Percentiles rank a stretch among this genome's conserved stretches.
phyloP scores from a whole-genome alignment of 2,888 invertebrate genomes.

The Thecophora atra region DNA sequence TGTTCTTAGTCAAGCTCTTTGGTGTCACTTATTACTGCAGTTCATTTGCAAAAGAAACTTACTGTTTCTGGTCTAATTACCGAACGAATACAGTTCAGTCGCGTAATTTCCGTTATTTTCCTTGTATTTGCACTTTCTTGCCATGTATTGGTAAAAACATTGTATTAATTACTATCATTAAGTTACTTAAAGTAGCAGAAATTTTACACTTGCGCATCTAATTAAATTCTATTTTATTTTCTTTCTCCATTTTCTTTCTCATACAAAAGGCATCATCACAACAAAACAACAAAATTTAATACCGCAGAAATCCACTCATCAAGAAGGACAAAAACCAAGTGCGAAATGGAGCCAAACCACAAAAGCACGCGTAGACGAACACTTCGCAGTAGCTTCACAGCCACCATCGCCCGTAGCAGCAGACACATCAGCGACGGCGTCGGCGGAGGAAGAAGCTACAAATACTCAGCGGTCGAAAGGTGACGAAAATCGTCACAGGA shows the following conservation, averaged over 20 bases:
- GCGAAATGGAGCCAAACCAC: conserved; percentile 29
- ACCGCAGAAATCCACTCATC: conserved; percentile 39
- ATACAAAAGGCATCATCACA: conserved; percentile 58
- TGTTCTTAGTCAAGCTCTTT: too few species aligned
- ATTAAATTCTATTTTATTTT: too few species aligned
- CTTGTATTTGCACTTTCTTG: too few species aligned
- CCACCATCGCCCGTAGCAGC: conserved; percentile 26
- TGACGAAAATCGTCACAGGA: conserved; percentile 48
- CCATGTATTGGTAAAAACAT: too few species aligned
- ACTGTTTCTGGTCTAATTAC: too few species aligned
- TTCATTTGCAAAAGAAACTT: too few species aligned
- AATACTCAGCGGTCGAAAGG: conserved; percentile 43
- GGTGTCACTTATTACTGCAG: conserved; percentile 17
- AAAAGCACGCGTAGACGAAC: conserved; percentile 27
- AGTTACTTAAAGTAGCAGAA: too few species aligned
- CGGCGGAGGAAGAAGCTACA: background rate
- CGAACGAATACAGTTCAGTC: too few species aligned
- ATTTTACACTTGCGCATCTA: too few species aligned
- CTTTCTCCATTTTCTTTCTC: background rate
- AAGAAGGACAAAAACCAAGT: conserved; percentile 44
- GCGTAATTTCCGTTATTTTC: too few species aligned
- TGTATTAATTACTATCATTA: too few species aligned
- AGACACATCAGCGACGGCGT: conserved; percentile 42
- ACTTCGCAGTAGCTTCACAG: conserved; percentile 5
- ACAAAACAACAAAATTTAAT: conserved; percentile 62